phyloP scores from a whole-genome alignment of 2,888 invertebrate genomes.

The Ashinkailepas kermadecensis region DNA sequence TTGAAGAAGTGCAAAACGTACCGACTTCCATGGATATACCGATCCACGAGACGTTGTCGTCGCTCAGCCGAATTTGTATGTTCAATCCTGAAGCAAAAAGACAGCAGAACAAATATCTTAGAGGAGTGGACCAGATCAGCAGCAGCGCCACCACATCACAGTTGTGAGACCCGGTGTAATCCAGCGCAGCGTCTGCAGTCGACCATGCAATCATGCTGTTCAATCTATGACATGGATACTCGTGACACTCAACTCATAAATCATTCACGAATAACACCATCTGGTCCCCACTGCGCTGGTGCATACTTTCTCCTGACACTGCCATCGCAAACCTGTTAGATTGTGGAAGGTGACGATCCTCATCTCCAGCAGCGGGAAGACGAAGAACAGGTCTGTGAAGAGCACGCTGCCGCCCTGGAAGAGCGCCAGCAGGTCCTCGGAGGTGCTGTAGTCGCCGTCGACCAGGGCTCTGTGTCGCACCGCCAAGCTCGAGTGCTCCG shows the following conservation, averaged over 20 bases:
- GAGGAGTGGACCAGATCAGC: no score
- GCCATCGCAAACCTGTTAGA: not conserved
- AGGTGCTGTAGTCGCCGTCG: not conserved
- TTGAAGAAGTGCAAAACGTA: not conserved
- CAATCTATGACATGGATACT: no score
- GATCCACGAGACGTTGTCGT: not conserved
- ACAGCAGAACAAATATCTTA: no score
- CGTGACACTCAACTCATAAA: no score
- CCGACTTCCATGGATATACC: not conserved
- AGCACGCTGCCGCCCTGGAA: not conserved
- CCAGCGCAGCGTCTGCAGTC: no score
- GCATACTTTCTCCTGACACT: not conserved
- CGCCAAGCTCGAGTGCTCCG: not conserved
- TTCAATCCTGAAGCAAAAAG: not conserved
- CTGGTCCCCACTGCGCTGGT: not conserved
- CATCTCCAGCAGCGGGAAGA: not conserved
- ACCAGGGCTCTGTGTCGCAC: not conserved
- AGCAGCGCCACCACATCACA: no score
- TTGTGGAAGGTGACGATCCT: not conserved
- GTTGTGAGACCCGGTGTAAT: no score
- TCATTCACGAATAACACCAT: not conserved
- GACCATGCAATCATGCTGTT: no score
- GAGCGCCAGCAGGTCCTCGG: not conserved
- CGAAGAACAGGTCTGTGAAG: not conserved
- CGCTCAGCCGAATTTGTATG: not conserved